Conservation (phyloP, 2,797 vertebrate species). For the Coccyzus lansbergi region DNA sequence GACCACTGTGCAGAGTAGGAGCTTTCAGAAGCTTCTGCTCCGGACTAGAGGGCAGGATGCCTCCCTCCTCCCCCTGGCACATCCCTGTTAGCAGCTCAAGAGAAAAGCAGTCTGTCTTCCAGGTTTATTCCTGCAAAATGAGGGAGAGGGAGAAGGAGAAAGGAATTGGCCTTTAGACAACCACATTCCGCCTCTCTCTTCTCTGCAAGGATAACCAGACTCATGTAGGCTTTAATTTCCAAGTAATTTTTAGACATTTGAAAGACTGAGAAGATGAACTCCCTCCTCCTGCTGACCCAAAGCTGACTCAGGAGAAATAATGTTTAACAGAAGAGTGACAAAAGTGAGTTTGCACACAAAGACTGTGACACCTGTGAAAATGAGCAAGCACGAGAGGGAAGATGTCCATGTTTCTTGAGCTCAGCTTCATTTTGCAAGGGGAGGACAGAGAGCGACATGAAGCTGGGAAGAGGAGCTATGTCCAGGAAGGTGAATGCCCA, state of each 20-base stretch:
- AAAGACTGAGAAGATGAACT: not conserved
- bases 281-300: not conserved
- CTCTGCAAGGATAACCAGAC: not conserved
- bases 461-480: not conserved
- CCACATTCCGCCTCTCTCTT: not conserved
- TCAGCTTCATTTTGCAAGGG: not conserved
- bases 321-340: not conserved
- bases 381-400: rapidly evolving
- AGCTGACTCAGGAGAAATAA: not conserved
- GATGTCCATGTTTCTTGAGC: not conserved
- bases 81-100: not conserved
- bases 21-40: not conserved
- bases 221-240: not conserved
- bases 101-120: not conserved
- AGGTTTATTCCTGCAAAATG: not conserved
- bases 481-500: not conserved
- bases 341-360: not conserved
- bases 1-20: not conserved
- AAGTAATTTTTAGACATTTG: not conserved
- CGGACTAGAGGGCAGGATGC: not conserved
- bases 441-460: not conserved
- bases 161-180: not conserved
- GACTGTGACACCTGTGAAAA: rapidly evolving
- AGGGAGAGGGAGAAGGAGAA: not conserved
- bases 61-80: not conserved